Evolutionary conservation across 2,113 vertebrate species (phyloP), one percentile per base, ranked within the genome.

Genomic region (Collichthys lucidus): DNA sequence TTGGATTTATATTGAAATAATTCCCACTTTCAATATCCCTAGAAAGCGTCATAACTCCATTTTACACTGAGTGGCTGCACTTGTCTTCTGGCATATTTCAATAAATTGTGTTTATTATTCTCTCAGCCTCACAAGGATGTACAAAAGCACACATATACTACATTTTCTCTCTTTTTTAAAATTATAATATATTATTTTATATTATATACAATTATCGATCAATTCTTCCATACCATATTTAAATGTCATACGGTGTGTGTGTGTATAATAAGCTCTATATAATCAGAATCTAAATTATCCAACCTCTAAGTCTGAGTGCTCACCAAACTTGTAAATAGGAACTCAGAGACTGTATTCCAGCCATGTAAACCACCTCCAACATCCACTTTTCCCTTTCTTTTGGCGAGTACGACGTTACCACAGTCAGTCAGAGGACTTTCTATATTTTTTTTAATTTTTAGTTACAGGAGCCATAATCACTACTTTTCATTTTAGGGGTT

Each of bases 271-370:
- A 31, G 1, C 2, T 68, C 14, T 19, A 5, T 50, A 44, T 70
- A n/a, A 71, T 22, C 26, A 52, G 17, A 20, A 46, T 70, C 31
- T 70, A 61, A 83, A 70, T 77, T 20, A 78, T 63, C 8, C 17
- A 65, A 70, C 65, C 8, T 82, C 0, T 20, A 75, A 78, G 8
- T 83, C 66, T 42, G 6, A 83, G 82, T 94, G 92, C 91, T 91
- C 94, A 94, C 86, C 90, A 68, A 63, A 85, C 74, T 74, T 64
- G 89, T 93, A 95, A 93, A 93, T 86, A 92, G 87, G 79, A 94
- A 95, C 66, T 91, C 80, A 92, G 87, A 86, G 79, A 93, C 91
- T 95, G 83, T 59, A 74, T 82, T 82, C 40, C 29, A 57, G 70
- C 15, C 24, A 59, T 35, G 72, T 64, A 81, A 88, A 86, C 42